A percentile compares a stretch with the other conserved stretches of the same genome.
These are phyloP conservation scores for Tupaia chinensis DNA, from an alignment of 2,113 vertebrate species.

Conservation along the genomic window DNA sequence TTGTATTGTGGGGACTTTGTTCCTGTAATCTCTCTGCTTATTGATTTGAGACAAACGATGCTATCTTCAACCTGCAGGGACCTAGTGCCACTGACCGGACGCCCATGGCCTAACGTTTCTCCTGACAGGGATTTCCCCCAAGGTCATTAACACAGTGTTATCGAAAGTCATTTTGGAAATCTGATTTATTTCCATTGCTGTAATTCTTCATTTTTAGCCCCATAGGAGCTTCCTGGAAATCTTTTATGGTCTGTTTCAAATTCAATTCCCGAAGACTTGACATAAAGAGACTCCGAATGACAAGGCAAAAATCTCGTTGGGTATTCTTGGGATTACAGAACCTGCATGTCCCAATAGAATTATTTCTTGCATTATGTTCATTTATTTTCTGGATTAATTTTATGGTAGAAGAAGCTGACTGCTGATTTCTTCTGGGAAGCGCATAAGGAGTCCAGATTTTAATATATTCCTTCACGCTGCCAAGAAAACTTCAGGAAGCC, in stretches of 20 bases:
- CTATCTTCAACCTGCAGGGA: background rate
- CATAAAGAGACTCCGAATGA: slow-evolving; percentile 17
- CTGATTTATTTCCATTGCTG: slow-evolving; percentile 30
- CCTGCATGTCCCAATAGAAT: background rate
- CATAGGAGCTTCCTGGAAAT: slow-evolving; percentile 52
- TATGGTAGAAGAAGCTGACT: slow-evolving; percentile 34
- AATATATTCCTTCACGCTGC: slow-evolving; percentile 56
- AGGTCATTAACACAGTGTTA: slow-evolving; percentile 5
- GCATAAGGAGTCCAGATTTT: slow-evolving; percentile 64
- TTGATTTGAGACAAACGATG: background rate
- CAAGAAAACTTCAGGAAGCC: slow-evolving; percentile 72
- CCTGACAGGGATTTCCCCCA: slow-evolving; percentile 18
- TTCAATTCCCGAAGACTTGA: background rate
- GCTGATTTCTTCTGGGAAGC: slow-evolving; percentile 72
- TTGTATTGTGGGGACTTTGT: background rate
- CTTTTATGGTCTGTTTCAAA: slow-evolving; percentile 21
- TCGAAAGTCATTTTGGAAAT: slow-evolving; percentile 57
- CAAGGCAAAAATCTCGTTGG: background rate
- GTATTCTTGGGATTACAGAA: background rate
- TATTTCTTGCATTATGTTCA: background rate
- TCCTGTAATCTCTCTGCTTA: background rate
- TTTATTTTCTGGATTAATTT: slow-evolving; percentile 73
- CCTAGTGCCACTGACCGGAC: background rate
- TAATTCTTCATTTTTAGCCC: slow-evolving; percentile 46
- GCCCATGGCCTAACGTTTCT: background rate